Evolutionary conservation across 2,113 vertebrate species (phyloP), one percentile per base, ranked within the genome.

Genomic region (Gavia stellata): DNA sequence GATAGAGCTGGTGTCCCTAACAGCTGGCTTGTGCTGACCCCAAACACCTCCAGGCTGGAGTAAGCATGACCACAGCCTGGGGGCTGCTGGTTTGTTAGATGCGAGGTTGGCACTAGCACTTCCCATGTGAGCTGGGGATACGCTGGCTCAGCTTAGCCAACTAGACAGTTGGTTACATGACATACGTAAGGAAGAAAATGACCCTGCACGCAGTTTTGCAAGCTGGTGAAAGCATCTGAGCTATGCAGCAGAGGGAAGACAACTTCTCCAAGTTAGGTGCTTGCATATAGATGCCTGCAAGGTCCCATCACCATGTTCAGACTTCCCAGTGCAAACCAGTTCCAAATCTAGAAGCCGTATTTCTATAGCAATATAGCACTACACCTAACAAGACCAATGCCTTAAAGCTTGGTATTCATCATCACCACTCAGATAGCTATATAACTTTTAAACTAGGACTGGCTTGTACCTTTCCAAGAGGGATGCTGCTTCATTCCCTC

Each of bases 131-230:
- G 24, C 50, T 55, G 42, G 73, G 42, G 81, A 52, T 20, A n/a
- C 2, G 2, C 7, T 24, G 29, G 44, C 70, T 80, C 28, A 38
- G 24, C 16, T 19, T 38, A 52, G 28, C 24, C 81, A 45, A 6
- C 40, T 14, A 6, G 33, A 19, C 7, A 33, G 16, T 0, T 25
- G 7, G 18, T 38, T 66, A 56, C 7, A 3, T 12, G 62, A 36
- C 10, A 40, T 6, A 17, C 0, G 0, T 0, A 52, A 49, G 14
- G 36, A 72, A 52, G 52, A 92, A 87, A 71, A 72, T 23, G 1
- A 75, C 42, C 66, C 16, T 19, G 24, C 14, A 13, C 3, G 1
- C 5, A 31, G 50, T 62, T 88, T 58, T 74, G 55, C 13, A 88
- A 53, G 31, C 23, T 42, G 36, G 31, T 36, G 72, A 77, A 78